These are phyloP conservation scores for Python bivittatus DNA, from an alignment of 2,113 vertebrate species.

Conservation along the genomic window DNA sequence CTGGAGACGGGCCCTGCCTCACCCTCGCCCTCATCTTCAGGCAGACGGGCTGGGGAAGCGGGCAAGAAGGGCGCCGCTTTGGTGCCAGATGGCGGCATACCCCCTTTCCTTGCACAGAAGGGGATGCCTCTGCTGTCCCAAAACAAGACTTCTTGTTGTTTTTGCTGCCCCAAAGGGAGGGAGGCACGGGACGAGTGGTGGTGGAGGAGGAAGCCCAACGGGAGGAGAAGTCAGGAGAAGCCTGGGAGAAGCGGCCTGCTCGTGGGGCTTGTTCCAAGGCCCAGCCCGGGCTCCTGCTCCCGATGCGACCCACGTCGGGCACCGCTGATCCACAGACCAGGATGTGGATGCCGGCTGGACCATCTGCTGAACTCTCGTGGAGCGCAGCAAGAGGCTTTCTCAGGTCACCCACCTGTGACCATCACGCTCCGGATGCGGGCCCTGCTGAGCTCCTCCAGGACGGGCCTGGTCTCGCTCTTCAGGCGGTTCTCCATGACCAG, in stretches of 20 bases:
- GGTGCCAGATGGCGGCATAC: neutral
- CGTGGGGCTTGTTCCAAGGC: neutral
- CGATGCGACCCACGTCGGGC: neutral
- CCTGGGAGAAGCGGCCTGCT: neutral
- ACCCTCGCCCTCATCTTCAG: fast-evolving
- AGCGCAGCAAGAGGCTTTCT: neutral
- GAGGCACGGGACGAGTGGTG: neutral
- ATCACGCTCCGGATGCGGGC: slow-evolving; percentile 77
- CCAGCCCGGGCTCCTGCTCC: too few relatives aligned
- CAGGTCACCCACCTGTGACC: slow-evolving; percentile 75
- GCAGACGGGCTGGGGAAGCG: fast-evolving
- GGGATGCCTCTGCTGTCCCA: neutral
- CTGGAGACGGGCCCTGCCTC: neutral
- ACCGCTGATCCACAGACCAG: fast-evolving
- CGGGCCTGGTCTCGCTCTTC: slow-evolving; percentile 74
- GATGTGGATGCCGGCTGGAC: neutral
- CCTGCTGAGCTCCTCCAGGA: slow-evolving; percentile 74
- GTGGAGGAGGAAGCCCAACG: neutral
- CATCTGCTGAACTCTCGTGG: neutral
- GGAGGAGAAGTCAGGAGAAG: neutral
- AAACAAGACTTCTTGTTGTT: fast-evolving
- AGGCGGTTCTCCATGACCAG: slow-evolving; percentile 79
- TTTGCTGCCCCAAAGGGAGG: neutral
- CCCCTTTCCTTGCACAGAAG: neutral
- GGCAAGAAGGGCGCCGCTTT: neutral